These are phyloP conservation scores for Metallyticus violacea DNA, from an alignment of 2,888 invertebrate genomes.

Conservation along the genomic window DNA sequence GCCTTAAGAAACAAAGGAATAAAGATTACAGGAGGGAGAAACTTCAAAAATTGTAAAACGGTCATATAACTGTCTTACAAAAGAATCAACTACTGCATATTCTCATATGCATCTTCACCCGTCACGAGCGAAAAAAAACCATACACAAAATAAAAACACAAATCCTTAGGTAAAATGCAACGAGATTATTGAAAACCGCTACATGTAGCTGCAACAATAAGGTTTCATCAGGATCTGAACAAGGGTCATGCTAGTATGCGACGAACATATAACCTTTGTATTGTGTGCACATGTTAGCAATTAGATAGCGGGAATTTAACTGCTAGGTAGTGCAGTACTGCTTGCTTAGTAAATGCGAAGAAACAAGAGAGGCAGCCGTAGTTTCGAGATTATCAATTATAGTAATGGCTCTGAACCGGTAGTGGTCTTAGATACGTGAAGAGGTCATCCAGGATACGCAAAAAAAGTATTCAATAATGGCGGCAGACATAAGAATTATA, in stretches of 20 bases:
- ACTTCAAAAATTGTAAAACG: not conserved
- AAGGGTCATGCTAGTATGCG: not conserved
- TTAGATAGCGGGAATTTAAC: not conserved
- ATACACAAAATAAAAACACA: too few relatives aligned
- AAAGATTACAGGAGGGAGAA: not conserved
- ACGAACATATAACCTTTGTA: not conserved
- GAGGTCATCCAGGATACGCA: too few relatives aligned
- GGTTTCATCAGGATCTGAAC: not conserved
- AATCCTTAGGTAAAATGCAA: not conserved
- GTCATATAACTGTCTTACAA: not conserved
- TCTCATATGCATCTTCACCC: too few relatives aligned
- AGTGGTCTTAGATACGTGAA: too few relatives aligned
- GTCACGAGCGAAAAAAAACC: not conserved
- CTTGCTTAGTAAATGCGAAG: not conserved
- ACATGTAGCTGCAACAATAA: not conserved
- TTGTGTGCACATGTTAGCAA: not conserved
- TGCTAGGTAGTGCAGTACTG: not conserved
- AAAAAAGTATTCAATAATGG: too few relatives aligned
- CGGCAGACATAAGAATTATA: too few relatives aligned
- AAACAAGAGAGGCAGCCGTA: too few relatives aligned
- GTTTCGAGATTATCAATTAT: too few relatives aligned
- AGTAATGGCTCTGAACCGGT: too few relatives aligned
- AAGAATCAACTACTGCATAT: too few relatives aligned
- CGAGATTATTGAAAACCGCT: not conserved
- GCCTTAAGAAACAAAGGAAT: not conserved